Conservation (phyloP, 1,140 invertebrate genomes). For the Pseudobourletiella spinata region DNA sequence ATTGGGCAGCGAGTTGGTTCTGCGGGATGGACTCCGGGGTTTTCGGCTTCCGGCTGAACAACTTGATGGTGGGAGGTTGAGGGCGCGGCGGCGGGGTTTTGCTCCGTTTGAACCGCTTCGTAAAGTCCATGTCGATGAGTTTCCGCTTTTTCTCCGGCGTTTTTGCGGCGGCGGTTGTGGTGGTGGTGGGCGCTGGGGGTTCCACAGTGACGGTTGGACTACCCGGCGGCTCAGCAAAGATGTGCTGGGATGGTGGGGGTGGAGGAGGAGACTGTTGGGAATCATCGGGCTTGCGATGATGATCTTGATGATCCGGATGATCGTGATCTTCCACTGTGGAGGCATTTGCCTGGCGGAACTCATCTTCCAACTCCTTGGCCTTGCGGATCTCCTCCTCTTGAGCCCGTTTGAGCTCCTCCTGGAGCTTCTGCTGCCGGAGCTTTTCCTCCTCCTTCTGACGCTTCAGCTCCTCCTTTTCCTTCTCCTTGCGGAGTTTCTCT, state of each 20-base stretch:
- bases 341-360: constrained; percentile 6
- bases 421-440: constrained; percentile 2
- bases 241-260: neutral
- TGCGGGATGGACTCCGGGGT: neutral
- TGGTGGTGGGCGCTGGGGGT: neutral
- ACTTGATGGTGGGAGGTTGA: constrained; percentile 14
- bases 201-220: too few species aligned
- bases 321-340: constrained; percentile 3
- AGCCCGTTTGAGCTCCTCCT: constrained; percentile 16
- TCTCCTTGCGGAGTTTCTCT: constrained; percentile 17
- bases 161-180: neutral
- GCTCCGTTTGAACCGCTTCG: constrained; percentile 23
- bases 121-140: constrained; percentile 19
- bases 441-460: constrained; percentile 28
- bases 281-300: neutral
- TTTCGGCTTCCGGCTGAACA: neutral
- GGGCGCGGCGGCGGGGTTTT: constrained; percentile 28
- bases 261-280: neutral
- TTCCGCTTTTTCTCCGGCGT: constrained; percentile 16
- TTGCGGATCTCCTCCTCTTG: constrained; percentile 14
- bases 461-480: constrained; percentile 33
- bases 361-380: neutral
- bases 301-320: neutral
- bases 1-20: constrained; percentile 24
- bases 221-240: too few species aligned